Evolutionary conservation across 2,113 vertebrate genomes (phyloP), one percentile per base, ranked within the genome.

Genomic region (Colossoma macropomum): DNA sequence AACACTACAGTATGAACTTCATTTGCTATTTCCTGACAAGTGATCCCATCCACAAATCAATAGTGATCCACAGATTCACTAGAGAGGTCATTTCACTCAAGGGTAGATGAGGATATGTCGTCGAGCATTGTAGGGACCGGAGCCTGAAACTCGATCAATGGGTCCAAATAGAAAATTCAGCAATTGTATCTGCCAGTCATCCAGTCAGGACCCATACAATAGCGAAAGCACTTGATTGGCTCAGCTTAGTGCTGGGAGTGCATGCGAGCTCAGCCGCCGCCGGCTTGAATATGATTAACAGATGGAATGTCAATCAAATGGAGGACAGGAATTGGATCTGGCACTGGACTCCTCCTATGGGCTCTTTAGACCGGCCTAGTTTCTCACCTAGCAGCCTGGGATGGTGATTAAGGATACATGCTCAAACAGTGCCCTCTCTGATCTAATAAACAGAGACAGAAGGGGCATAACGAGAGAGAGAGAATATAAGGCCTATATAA

Each of bases 231-330:
- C 76, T 45, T 87, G 83, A 81, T 86, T 88, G 79, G 82, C 38
- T 77, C 80, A 75, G 80, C 80, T 80, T 62, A 52, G 27, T 48
- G 13, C 84, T 34, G 60, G 82, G 70, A 50, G 45, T 75, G 75
- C 84, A 82, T 81, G 65, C n/a, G 15, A 23, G 69, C 45, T 82
- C 74, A 52, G 54, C 52, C 75, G 54, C 82, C 81, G 72, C 68
- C 45, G 86, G 86, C 73, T 84, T 87, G 78, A 90, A 88, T 86
- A 87, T 23, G 79, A 76, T 88, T 86, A 89, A 87, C 80, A 89
- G 70, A 52, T 65, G 81, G 81, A 80, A 72, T 86, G 88, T 91
- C 89, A 90, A 80, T 90, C 84, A 89, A 84, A 82, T 60, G 56
- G 76, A 38, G 62, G 82, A 69, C 60, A 75, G 79, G 71, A 89